Conservation (phyloP, 2,113 vertebrate genomes). For the Seriola dumerili region DNA sequence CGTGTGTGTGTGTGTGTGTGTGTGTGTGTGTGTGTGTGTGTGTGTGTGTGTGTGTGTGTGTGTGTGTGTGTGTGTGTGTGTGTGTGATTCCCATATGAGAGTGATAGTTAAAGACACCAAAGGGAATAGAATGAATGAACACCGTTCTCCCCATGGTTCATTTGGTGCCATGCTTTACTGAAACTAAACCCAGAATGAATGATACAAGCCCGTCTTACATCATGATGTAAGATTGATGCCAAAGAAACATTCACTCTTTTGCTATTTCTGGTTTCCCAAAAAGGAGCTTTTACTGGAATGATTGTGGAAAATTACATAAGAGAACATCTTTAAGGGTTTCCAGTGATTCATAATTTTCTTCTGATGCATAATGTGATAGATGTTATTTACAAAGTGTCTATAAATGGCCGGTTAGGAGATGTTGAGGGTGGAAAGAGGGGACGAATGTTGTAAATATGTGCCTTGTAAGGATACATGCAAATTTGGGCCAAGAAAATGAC, state of each 20-base stretch:
- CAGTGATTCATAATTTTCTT: constrained; percentile 63
- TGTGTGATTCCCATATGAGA: constrained; percentile 44
- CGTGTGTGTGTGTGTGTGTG: constrained; percentile 26
- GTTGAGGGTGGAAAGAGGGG: constrained; percentile 33
- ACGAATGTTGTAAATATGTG: constrained; percentile 31
- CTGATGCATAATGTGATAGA: constrained; percentile 49
- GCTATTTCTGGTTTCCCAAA: constrained; percentile 68
- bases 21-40: too few species aligned
- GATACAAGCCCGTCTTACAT: constrained; percentile 62
- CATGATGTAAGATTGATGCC: constrained; percentile 36
- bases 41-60: too few species aligned
- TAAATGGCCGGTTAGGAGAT: constrained; percentile 33
- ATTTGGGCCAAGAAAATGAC: neutral
- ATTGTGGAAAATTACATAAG: constrained; percentile 68
- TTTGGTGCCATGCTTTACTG: constrained; percentile 29
- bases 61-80: too few species aligned
- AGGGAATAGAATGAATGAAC: constrained; percentile 49
- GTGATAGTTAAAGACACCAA: constrained; percentile 17
- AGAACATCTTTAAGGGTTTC: constrained; percentile 50
- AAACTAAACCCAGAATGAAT: constrained; percentile 59
- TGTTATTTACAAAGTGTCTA: constrained; percentile 53
- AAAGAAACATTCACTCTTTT: constrained; percentile 65
- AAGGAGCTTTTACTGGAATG: constrained; percentile 68
- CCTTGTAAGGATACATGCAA: neutral
- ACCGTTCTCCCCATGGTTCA: neutral